Evolutionary conservation across 2,888 invertebrate genomes (phyloP), one percentile per base, ranked within the genome.

Genomic region (Ptychoptera contaminata): DNA sequence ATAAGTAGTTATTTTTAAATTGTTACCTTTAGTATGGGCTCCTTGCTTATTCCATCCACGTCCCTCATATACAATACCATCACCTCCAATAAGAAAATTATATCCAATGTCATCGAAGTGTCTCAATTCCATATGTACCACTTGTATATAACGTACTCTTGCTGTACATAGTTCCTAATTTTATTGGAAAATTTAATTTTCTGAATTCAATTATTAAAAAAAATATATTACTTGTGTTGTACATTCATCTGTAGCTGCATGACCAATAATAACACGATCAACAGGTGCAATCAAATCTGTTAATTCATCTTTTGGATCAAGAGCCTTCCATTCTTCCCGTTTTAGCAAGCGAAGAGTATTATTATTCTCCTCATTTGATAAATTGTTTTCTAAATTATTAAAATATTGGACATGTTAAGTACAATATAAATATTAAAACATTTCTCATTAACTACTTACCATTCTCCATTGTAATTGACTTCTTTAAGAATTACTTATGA

Each of bases 21-120:
- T 16, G 7, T 14, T 48, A 40, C 40, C 15, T 35, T 67, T 70
- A 0, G 81, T 75, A 54, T 85, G 81, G 0, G 83, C 78, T 0
- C 84, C 85, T 40, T 74, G 66, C 44, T 62, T 59, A 47, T 73
- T 71, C 79, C 83, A 81, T 1, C 78, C 79, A 15, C 83, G 72
- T 5, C 80, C 84, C 52, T 71, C 74, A 57, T 82, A 84, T 0
- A 75, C 77, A 1, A 72, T 68, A 0, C 83, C 84, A 54, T 84
- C 83, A 6, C 79, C 81, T 0, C 82, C 86, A 2, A 86, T 71
- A 9, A 86, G 57, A 53, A 82, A 87, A 58, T 82, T 86, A 61
- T 84, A 85, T 0, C 68, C 77, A 16, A 84, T 82, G 55, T 84
- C 84, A 45, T 63, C 67, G 72, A 77, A 80, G 0, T 65, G 54